Evolutionary conservation across 2,113 vertebrate species (phyloP), one percentile per base, ranked within the genome.

Genomic region (Gasterosteus aculeatus): DNA sequence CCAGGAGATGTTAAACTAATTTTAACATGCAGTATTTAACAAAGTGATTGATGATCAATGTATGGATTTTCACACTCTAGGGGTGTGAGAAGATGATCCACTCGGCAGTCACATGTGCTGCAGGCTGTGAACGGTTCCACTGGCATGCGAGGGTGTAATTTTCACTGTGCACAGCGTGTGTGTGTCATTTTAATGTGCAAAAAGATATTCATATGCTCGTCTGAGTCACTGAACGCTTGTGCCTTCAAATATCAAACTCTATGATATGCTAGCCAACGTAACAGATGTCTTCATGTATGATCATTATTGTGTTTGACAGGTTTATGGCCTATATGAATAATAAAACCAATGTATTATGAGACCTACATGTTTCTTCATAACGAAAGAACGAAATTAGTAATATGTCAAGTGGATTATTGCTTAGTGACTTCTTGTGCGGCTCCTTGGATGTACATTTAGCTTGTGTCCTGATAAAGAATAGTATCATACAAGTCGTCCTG

Each of bases 111-210:
- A 38, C 29, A 51, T 29, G 11, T 61, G 76, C 80, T 69, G 65
- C 59, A 62, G 41, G 33, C 54, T 69, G 63, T 74, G 70, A 81
- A 72, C 67, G 60, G 29, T 60, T 65, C 33, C 44, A 15, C 57
- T 81, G 75, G 58, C 78, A 78, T 64, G 59, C 58, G 41, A 65
- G 35, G 26, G 39, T 18, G 69, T 64, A 56, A 70, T 78, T 75
- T 69, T 35, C 53, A 69, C 69, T 18, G 19, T 29, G 51, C 49
- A 16, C 2, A 7, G 60, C 16, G 26, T 46, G 41, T 19, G 31
- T 18, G 16, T 64, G 16, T 42, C 26, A 5, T 42, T 65, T 57
- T 18, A 44, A 10, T 64, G 38, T 7, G 22, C 35, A 42, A 49
- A 39, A 61, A 72, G 51, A 22, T n/a, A 19, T 53, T 26, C 11